These are phyloP conservation scores for Aramus guarauna DNA, from an alignment of 2,113 vertebrate species.

Conservation along the genomic window DNA sequence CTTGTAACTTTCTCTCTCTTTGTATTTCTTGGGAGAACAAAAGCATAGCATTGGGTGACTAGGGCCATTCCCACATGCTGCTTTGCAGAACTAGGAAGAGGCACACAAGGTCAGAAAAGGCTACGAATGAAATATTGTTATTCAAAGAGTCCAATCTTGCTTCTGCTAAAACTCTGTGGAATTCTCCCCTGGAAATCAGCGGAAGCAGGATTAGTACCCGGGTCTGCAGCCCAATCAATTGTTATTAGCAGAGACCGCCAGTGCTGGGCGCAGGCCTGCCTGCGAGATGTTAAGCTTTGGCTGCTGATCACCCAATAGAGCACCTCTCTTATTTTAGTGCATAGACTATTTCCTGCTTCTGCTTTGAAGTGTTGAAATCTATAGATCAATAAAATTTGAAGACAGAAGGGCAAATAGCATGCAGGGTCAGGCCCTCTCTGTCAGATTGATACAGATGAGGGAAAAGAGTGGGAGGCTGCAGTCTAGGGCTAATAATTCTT, in stretches of 20 bases:
- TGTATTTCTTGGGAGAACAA: background rate
- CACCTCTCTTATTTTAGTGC: background rate
- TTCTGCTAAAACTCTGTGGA: background rate
- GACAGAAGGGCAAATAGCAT: background rate
- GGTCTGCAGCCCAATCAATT: background rate
- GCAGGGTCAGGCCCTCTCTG: background rate
- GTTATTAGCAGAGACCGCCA: background rate
- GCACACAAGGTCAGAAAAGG: background rate
- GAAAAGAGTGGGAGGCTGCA: background rate
- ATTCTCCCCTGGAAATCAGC: background rate
- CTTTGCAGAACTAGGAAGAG: background rate
- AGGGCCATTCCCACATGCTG: background rate
- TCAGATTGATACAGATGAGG: background rate
- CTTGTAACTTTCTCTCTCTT: background rate
- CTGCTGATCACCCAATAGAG: background rate
- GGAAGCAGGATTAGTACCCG: background rate
- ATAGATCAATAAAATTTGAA: background rate
- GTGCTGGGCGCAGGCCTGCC: background rate
- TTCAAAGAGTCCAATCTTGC: background rate
- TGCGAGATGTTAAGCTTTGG: background rate
- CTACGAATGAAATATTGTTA: background rate
- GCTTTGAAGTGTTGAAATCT: background rate
- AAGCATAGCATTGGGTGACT: background rate
- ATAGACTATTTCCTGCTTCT: background rate
- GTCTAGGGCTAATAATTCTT: background rate